Percentiles rank a stretch among this genome's conserved stretches.
phyloP scores from a whole-genome alignment of 2,113 vertebrate species.

The Promerops cafer region DNA sequence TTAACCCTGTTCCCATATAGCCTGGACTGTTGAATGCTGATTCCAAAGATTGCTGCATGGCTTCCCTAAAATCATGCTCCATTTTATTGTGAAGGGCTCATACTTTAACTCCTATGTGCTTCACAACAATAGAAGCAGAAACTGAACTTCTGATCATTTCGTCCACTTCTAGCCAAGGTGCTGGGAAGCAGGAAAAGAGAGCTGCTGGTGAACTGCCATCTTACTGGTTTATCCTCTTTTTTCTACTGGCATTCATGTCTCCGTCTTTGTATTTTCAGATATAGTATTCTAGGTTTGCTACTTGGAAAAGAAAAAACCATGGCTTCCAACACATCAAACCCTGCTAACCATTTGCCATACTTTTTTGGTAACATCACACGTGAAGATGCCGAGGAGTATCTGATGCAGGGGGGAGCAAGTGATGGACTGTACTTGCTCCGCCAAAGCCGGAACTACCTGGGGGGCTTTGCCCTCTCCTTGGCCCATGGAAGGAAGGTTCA shows the following conservation, averaged over 20 bases:
- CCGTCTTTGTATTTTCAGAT: neutral
- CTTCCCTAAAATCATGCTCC: neutral
- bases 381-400: slow-evolving; percentile 88
- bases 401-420: slow-evolving; percentile 76
- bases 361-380: slow-evolving; percentile 96
- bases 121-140: neutral
- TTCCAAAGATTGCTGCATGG: neutral
- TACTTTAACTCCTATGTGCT: neutral
- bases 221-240: neutral
- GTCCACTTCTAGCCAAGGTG: neutral
- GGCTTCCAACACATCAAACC: slow-evolving; percentile 65
- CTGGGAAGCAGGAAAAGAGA: neutral
- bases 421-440: slow-evolving; percentile 87
- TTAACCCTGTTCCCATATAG: neutral
- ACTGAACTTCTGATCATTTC: neutral
- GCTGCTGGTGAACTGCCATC: neutral
- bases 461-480: slow-evolving; percentile 89
- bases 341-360: slow-evolving; percentile 77
- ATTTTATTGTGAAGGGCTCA: neutral
- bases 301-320: neutral
- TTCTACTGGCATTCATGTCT: neutral
- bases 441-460: slow-evolving; percentile 92
- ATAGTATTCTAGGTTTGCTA: neutral
- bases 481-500: slow-evolving; percentile 75
- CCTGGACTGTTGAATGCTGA: neutral